Percentiles rank a stretch among this genome's conserved stretches.
These are phyloP conservation scores for Callorhinus ursinus DNA, from an alignment of 2,113 vertebrate species.

Conservation along the genomic window DNA sequence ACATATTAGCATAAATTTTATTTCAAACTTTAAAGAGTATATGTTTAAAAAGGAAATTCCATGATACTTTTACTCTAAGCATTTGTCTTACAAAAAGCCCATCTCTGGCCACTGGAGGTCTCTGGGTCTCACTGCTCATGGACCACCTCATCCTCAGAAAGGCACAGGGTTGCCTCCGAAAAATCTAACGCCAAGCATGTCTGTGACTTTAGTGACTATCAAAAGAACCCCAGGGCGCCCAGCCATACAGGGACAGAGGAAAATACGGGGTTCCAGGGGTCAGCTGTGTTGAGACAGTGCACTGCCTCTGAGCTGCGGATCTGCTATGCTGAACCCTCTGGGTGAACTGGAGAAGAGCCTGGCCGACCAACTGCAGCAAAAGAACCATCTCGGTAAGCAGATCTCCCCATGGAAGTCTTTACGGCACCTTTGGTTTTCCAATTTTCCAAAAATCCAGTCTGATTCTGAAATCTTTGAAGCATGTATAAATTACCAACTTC, in stretches of 20 bases:
- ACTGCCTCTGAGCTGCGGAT: fast-evolving
- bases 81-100: neutral
- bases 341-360: neutral
- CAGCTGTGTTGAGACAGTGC: neutral
- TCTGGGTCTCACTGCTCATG: neutral
- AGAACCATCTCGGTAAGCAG: neutral
- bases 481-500: neutral
- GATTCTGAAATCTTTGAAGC: neutral
- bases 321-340: fast-evolving
- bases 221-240: neutral
- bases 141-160: neutral
- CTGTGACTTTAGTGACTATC: neutral
- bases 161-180: neutral
- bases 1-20: neutral
- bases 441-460: neutral
- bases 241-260: neutral
- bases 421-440: neutral
- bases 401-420: neutral
- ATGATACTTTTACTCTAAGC: neutral
- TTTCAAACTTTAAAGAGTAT: neutral
- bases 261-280: fast-evolving
- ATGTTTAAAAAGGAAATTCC: neutral
- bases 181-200: neutral
- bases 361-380: neutral
- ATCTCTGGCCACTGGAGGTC: neutral